A percentile compares a stretch with the other conserved stretches of the same genome.
phyloP scores from a whole-genome alignment of 2,113 vertebrate genomes.

The Alosa alosa region DNA sequence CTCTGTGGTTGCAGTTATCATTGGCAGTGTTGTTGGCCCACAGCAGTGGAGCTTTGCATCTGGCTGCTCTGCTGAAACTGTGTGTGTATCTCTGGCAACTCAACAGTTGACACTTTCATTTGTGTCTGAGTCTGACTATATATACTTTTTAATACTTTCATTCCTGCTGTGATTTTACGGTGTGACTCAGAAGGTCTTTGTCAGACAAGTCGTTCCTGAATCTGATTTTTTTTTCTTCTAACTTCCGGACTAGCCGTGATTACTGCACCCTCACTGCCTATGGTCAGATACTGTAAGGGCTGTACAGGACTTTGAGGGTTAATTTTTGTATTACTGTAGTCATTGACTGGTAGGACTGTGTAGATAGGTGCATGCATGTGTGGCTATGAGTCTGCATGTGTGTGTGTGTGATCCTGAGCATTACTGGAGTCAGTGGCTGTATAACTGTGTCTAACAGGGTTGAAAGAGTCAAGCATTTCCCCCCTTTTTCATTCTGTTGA shows the following conservation, averaged over 20 bases:
- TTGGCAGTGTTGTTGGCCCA: too few species aligned
- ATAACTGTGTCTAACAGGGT: slow-evolving; percentile 30
- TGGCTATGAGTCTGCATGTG: neutral
- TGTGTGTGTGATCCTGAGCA: neutral
- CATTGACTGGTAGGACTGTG: neutral
- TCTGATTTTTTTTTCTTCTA: neutral
- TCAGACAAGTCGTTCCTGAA: neutral
- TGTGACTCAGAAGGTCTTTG: neutral
- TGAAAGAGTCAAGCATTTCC: slow-evolving; percentile 35
- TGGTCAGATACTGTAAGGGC: neutral
- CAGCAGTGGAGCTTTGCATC: too few species aligned
- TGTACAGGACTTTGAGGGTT: neutral
- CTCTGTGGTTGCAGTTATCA: too few species aligned
- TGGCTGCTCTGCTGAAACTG: neutral
- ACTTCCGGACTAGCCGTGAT: neutral
- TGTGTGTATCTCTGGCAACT: neutral
- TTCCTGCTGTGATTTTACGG: neutral
- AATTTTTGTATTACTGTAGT: neutral
- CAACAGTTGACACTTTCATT: neutral
- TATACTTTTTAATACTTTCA: neutral
- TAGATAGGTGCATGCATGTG: neutral
- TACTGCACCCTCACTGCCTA: neutral
- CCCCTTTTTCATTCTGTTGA: slow-evolving; percentile 32
- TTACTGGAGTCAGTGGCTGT: slow-evolving; percentile 34
- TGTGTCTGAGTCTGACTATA: neutral